phyloP scores from a whole-genome alignment of 2,113 vertebrate species.

The Phrynocephalus versicolor region DNA sequence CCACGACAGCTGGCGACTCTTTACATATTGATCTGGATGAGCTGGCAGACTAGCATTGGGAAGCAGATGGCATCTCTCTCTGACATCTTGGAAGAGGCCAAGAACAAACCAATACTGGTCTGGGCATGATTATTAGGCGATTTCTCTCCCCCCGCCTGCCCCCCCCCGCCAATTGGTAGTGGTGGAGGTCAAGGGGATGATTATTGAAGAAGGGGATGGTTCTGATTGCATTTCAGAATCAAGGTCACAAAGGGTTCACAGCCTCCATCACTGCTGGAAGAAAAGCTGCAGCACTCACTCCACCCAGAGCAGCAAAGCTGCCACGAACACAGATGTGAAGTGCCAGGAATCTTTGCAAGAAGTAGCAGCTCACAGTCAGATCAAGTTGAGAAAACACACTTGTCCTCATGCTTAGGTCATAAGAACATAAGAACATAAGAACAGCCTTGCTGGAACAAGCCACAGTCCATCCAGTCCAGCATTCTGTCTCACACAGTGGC shows the following conservation, averaged over 20 bases:
- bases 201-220: neutral
- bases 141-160: too few relatives aligned
- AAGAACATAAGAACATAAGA: too few relatives aligned
- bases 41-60: neutral
- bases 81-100: too few relatives aligned
- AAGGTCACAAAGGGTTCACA: rapidly evolving
- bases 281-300: neutral
- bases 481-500: too few relatives aligned
- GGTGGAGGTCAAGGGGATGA: neutral
- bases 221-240: constrained; percentile 11
- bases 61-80: neutral
- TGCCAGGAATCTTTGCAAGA: neutral
- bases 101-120: neutral
- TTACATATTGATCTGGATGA: neutral
- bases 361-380: neutral
- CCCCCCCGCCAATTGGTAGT: neutral
- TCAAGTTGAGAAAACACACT: neutral
- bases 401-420: too few relatives aligned
- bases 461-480: too few relatives aligned
- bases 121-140: neutral
- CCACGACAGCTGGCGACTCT: neutral
- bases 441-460: too few relatives aligned
- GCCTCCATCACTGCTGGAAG: neutral
- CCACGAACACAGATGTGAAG: neutral
- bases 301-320: neutral